These are phyloP conservation scores for Limenitis camilla DNA, from an alignment of 2,888 invertebrate species.

Conservation along the genomic window DNA sequence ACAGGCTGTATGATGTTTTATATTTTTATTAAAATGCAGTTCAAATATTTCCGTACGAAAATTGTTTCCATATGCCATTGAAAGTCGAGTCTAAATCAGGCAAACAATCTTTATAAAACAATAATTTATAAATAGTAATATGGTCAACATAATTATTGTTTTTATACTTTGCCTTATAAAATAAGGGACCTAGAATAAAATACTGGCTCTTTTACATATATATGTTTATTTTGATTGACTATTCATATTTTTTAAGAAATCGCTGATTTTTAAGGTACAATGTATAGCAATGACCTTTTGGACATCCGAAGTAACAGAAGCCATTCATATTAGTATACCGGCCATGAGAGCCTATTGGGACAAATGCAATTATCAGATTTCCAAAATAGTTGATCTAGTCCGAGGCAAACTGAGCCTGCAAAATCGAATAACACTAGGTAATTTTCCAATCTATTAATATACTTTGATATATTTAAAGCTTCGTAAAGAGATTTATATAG, in stretches of 20 bases:
- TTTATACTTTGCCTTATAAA: too few relatives aligned
- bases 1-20: slow-evolving; percentile 85
- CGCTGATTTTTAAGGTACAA: slow-evolving; percentile 71
- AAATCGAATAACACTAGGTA: slow-evolving; percentile 90
- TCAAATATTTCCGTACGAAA: too few relatives aligned
- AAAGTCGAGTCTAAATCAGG: too few relatives aligned
- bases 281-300: slow-evolving; percentile 90
- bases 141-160: too few relatives aligned
- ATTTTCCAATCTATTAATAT: slow-evolving; percentile 14
- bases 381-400: slow-evolving; percentile 87
- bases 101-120: too few relatives aligned
- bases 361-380: slow-evolving; percentile 84
- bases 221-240: neutral
- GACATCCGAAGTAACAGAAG: slow-evolving; percentile 90
- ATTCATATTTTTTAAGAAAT: neutral
- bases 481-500: too few relatives aligned
- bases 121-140: too few relatives aligned
- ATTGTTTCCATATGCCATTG: too few relatives aligned
- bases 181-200: too few relatives aligned
- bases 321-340: slow-evolving; percentile 75
- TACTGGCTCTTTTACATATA: too few relatives aligned
- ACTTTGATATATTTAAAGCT: too few relatives aligned
- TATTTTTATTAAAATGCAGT: too few relatives aligned
- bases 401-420: slow-evolving; percentile 89
- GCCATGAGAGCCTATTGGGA: slow-evolving; percentile 79